These are phyloP conservation scores for Lophura swinhoii DNA, from an alignment of 2,797 vertebrate genomes.

Conservation along the genomic window DNA sequence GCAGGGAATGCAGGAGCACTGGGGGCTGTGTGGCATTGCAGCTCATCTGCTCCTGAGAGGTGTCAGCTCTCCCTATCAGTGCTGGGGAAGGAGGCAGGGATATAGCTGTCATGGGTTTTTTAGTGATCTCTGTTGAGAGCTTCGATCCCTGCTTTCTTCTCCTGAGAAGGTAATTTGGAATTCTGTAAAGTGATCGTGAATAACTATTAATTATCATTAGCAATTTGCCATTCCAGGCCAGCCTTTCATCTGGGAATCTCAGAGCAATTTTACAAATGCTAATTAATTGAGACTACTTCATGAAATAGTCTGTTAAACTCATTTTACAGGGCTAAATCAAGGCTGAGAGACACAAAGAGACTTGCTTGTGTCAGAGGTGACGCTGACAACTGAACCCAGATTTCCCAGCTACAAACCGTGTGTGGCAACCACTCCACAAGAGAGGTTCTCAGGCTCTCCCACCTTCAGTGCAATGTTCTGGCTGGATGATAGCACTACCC, in stretches of 20 bases:
- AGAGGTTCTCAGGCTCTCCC: background rate
- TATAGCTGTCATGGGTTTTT: background rate
- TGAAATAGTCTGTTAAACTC: constrained; percentile 54
- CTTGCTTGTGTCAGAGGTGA: background rate
- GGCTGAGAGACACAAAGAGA: background rate
- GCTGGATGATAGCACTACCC: background rate
- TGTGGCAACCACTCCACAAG: background rate
- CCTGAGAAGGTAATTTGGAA: constrained; percentile 34
- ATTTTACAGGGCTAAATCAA: constrained; percentile 61
- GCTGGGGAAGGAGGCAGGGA: background rate
- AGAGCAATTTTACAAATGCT: constrained; percentile 57
- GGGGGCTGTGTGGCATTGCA: background rate
- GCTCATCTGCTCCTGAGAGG: background rate
- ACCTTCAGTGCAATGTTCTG: background rate
- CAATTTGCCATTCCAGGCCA: constrained; percentile 64
- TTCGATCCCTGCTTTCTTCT: background rate
- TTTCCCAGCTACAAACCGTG: fast-evolving
- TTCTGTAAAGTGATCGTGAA: constrained; percentile 45
- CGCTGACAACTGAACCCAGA: background rate
- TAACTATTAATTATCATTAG: constrained; percentile 73
- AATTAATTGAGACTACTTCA: constrained; percentile 67
- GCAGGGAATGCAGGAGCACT: background rate
- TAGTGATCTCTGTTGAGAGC: background rate
- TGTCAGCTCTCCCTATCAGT: background rate
- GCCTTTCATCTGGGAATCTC: constrained; percentile 66